Conservation (phyloP, 2,797 vertebrate genomes). For the Geotrypetes seraphini region DNA sequence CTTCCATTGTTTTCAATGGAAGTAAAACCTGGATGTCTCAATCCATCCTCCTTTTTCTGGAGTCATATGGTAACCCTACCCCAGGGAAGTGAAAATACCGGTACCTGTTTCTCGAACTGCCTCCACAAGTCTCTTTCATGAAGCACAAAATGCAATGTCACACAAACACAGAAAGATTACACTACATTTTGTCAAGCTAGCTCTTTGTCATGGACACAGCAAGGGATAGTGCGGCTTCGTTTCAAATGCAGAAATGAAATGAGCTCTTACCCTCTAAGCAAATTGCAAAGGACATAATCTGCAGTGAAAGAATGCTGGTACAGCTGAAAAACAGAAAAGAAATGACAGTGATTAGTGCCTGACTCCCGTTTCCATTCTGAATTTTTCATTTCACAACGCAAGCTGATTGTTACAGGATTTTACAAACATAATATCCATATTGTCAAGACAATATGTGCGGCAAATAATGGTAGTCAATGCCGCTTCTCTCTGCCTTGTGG, state of each 20-base stretch:
- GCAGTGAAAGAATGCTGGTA: constrained; percentile 83
- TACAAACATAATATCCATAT: too few species aligned
- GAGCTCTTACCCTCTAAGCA: constrained; percentile 79
- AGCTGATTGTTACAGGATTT: too few species aligned
- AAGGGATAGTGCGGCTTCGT: constrained; percentile 9
- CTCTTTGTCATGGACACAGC: background rate
- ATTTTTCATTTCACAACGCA: background rate
- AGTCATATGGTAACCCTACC: too few species aligned
- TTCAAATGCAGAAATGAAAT: constrained; percentile 18
- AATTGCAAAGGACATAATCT: constrained; percentile 88
- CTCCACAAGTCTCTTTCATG: too few species aligned
- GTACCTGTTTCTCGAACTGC: too few species aligned
- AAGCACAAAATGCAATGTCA: too few species aligned
- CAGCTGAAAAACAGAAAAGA: constrained; percentile 56
- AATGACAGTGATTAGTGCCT: constrained; percentile 15
- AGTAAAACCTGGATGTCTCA: too few species aligned
- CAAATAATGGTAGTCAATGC: too few species aligned
- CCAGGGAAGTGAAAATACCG: too few species aligned
- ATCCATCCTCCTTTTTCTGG: too few species aligned
- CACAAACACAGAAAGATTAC: background rate
- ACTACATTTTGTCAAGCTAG: background rate
- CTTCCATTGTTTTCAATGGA: too few species aligned
- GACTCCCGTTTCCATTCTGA: constrained; percentile 3
- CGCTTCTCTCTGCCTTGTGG: constrained; percentile 10
- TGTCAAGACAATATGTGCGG: too few species aligned